Evolutionary conservation across 1,140 invertebrate species (phyloP), one percentile per base, ranked within the genome.

Genomic region (Teleogryllus occipitalis): DNA sequence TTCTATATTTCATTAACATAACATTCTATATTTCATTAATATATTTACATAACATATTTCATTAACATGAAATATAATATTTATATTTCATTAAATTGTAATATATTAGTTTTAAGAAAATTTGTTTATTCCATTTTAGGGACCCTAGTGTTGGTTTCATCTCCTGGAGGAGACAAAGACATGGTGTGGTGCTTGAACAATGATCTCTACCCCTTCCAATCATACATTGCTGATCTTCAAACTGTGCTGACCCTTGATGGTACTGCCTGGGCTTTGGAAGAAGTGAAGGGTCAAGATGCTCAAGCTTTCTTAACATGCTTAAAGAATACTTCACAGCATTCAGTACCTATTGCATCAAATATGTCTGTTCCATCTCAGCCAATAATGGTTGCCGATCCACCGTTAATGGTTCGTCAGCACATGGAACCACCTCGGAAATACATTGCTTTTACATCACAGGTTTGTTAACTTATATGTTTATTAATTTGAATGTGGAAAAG

Each of bases 361-460:
- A n/a, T 18, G 8, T 22, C 46, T 49, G 7, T 48, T 8, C 27
- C 27, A 27, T 47, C n/a, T 46, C 74, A 77, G 27, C 74, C 46
- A 77, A 47, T 74, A 39, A 76, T 75, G 74, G n/a, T 15, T 5
- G 15, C 81, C 79, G 84, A 91, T 81, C 90, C 91, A 14, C 93
- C 92, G 0, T 86, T 90, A 79, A 86, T 93, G 54, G 92, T 91
- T n/a, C 90, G 92, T 8, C 94, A 96, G 82, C 94, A 95, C 83
- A 90, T 91, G 81, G 90, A 94, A 82, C 87, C 89, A 27, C 90
- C 93, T 0, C 88, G 92, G 21, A 92, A 93, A 85, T 95, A 96
- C 86, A 92, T 97, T 8, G 89, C 97, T 78, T 89, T 98, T 47
- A 97, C 94, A 47, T 92, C 95, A 76, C 93, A 95, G 84, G 91